Base-by-base conservation (phyloP, 2,888 invertebrate genomes). In the Hemaris fuciformis region DNA sequence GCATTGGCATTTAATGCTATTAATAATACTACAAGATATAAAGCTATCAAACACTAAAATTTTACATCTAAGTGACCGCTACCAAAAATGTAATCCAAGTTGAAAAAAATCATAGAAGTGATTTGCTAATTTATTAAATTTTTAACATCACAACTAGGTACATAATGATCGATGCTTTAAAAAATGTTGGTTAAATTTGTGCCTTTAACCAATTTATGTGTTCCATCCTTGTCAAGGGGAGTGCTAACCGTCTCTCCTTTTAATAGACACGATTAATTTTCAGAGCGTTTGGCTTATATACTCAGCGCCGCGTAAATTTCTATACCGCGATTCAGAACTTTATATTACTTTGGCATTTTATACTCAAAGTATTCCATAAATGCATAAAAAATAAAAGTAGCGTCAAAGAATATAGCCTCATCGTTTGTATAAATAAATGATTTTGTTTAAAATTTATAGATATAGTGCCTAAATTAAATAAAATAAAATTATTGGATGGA, bases 171-270 rank as follows among this genome's bases (percentile, higher is more conserved):
- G 3, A 13, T 38, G 13, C 0, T 1, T 31, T 42, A 82, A 84
- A 84, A 86, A 83, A 79, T 74, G 73, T 75, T 77, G 83, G 80
- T 80, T 77, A 81, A 27, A 77, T 69, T 65, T 66, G 81, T 85
- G 83, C 84, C 84, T 78, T 81, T 27, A 77, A 82, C 83, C 84
- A 79, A 66, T 77, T 76, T 79, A 61, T 87, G 85, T 87, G 84
- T 81, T 88, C 97, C 97, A 96, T 96, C 97, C 97, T 98, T 98
- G 97, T 97, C 98, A 95, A 98, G 98, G 96, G 96, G 96, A 96
- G 96, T 96, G 96, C 96, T 96, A 96, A 96, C 96, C 95, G 93
- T 96, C 98, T 98, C 98, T 98, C 98, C 98, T 98, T 98, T 97
- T 96, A 97, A 97, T 97, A 96, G 95, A 98, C 98, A 98, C 98